phyloP scores from a whole-genome alignment of 2,797 vertebrate genomes.

The Microctenopoma lineatum region DNA sequence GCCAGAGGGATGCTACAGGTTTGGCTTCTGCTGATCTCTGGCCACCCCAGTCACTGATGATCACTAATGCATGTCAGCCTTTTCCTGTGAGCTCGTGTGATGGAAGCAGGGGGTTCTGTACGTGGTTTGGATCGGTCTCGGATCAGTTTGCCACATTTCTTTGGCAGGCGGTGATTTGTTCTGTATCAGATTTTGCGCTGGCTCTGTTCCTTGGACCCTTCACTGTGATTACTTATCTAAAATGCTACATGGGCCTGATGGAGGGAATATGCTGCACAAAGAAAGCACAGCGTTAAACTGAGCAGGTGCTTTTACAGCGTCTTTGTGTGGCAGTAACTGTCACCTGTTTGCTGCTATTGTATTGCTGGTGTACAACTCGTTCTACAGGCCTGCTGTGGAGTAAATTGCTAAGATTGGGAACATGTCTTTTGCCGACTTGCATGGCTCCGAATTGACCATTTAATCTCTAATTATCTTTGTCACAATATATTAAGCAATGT shows the following conservation, averaged over 20 bases:
- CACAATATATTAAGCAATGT: slow-evolving; percentile 20
- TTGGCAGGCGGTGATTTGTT: slow-evolving; percentile 62
- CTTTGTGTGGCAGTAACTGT: slow-evolving; percentile 16
- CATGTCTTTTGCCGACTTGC: slow-evolving; percentile 5
- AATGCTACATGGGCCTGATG: slow-evolving; percentile 37
- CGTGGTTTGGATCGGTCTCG: slow-evolving; percentile 45
- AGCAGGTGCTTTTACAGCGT: slow-evolving; percentile 8
- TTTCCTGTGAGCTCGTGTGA: slow-evolving; percentile 42
- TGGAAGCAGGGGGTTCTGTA: slow-evolving; percentile 40
- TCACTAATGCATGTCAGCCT: slow-evolving; percentile 49
- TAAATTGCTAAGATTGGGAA: slow-evolving; percentile 26
- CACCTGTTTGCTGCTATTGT: slow-evolving; percentile 28
- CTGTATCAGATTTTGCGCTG: slow-evolving; percentile 56
- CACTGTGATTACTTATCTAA: slow-evolving; percentile 61
- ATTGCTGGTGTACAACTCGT: slow-evolving; percentile 50
- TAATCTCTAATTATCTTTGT: slow-evolving; percentile 41
- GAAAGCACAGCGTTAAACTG: slow-evolving; percentile 28
- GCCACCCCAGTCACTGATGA: slow-evolving; percentile 48
- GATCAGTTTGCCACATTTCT: slow-evolving; percentile 58
- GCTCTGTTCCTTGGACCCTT: slow-evolving; percentile 44
- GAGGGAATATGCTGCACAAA: slow-evolving; percentile 45
- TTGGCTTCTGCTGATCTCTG: slow-evolving; percentile 49
- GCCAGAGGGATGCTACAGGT: slow-evolving; percentile 52
- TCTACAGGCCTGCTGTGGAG: slow-evolving; percentile 45
- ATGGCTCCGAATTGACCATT: slow-evolving; percentile 30